A percentile compares a stretch with the other conserved stretches of the same genome.
Conservation (phyloP, 1,140 invertebrate species). For the Drosophila nikananu region DNA sequence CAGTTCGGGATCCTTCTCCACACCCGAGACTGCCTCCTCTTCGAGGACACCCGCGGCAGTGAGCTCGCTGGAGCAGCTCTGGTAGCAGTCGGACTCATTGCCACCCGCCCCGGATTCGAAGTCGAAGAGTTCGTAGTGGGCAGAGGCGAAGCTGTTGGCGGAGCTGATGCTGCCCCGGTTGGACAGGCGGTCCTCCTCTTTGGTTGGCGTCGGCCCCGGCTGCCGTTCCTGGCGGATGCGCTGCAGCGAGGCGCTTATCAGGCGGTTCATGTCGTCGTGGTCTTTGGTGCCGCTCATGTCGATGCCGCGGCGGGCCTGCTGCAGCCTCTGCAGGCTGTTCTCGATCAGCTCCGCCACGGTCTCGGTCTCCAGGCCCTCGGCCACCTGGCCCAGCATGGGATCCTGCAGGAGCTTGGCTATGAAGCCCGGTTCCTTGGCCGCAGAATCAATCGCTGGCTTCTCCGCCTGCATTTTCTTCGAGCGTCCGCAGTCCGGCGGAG, state of each 20-base stretch:
- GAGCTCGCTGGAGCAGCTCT: conserved; percentile 87
- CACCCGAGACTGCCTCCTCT: conserved; percentile 13
- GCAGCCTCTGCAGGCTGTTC: conserved; percentile 88
- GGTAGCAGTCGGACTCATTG: conserved; percentile 89
- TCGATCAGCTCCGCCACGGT: conserved; percentile 88
- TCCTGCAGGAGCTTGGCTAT: conserved; percentile 88
- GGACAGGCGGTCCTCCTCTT: conserved; percentile 82
- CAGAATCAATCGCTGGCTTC: background rate
- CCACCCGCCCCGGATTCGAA: conserved; percentile 65
- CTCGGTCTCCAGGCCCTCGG: conserved; percentile 87
- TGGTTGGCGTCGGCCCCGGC: conserved; percentile 47
- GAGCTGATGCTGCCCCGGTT: conserved; percentile 85
- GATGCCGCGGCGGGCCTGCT: conserved; percentile 86
- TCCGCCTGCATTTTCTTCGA: conserved; percentile 50
- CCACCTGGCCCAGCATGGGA: conserved; percentile 87
- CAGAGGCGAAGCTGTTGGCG: conserved; percentile 86
- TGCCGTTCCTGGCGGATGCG: conserved; percentile 86
- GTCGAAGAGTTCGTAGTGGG: conserved; percentile 86
- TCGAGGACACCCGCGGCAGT: conserved; percentile 86
- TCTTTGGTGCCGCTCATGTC: conserved; percentile 86
- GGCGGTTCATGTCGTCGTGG: conserved; percentile 87
- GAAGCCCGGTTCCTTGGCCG: conserved; percentile 68
- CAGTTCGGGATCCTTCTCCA: conserved; percentile 4
- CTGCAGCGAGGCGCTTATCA: conserved; percentile 87
- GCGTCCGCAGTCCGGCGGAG: conserved; percentile 7